phyloP scores from a whole-genome alignment of 2,113 vertebrate genomes.

The Corythoichthys haematopterus region DNA sequence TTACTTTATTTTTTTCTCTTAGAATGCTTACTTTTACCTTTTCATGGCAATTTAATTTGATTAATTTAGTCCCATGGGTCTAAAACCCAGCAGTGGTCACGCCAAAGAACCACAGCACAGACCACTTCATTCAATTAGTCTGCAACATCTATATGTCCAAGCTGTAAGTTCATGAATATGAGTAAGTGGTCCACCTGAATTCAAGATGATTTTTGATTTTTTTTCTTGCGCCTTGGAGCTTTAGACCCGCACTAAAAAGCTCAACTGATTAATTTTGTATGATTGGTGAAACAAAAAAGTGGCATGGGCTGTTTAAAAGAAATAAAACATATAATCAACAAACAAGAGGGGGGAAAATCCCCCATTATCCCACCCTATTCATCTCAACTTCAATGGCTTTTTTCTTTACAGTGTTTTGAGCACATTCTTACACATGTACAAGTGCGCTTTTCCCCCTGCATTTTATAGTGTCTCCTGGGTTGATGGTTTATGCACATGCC shows the following conservation, averaged over 20 bases:
- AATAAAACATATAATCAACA: background rate
- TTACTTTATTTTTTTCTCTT: constrained; percentile 1
- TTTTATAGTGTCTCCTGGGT: constrained; percentile 47
- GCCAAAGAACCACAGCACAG: constrained; percentile 29
- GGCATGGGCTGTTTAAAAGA: too few species aligned
- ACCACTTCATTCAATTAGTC: constrained; percentile 48
- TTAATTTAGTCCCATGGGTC: constrained; percentile 32
- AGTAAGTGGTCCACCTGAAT: constrained; percentile 6
- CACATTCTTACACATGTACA: constrained; percentile 29
- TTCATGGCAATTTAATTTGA: constrained; percentile 31
- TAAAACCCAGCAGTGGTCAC: constrained; percentile 26
- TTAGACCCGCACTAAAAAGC: constrained; percentile 4
- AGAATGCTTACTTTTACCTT: background rate
- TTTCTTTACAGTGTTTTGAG: background rate
- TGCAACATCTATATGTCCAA: constrained; percentile 41
- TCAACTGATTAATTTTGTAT: background rate
- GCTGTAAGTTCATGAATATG: constrained; percentile 16
- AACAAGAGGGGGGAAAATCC: background rate
- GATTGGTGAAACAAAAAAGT: too few species aligned
- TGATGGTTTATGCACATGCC: constrained; percentile 30
- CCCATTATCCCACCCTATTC: background rate
- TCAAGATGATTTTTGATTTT: constrained; percentile 4
- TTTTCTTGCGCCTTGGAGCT: background rate
- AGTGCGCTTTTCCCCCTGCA: constrained; percentile 27
- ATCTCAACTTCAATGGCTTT: background rate